Evolutionary conservation across 2,888 invertebrate species (phyloP), one percentile per base, ranked within the genome.

Genomic region (Phaedon cochleariae): DNA sequence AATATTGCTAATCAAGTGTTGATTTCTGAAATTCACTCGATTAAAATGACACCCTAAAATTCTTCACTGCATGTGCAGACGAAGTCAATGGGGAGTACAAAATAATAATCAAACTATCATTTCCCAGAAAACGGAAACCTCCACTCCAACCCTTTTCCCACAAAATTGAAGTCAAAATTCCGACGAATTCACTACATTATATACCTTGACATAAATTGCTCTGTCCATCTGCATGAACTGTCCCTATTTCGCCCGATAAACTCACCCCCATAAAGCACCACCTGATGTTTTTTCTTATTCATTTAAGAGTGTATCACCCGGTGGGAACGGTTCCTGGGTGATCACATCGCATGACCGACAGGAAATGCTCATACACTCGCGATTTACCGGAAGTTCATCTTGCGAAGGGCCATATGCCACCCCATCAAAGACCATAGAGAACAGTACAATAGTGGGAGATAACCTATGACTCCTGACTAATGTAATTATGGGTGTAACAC

Each of bases 271-370:
- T 70, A 70, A 54, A 34, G 62, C 73, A 74, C 71, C 73, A 73
- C 76, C 72, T 77, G 78, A 78, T 77, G 65, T 64, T 67, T 71
- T 61, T 66, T 73, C 78, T 79, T 78, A 78, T 75, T 78, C 75
- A 77, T 76, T n/a, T 78, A 78, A 75, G 77, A 75, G 78, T 75
- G 76, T 76, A 76, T 76, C 77, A 78, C 49, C n/a, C 65, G 59
- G 62, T 66, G 78, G 73, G 72, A 70, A 64, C 53, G 71, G 68
- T 75, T 77, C 74, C 76, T 75, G 74, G 75, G 78, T 80, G 79
- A 73, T 76, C 80, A 77, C 71, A 74, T 81, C 77, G 81, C 82
- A 80, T 82, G 81, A 82, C 82, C 75, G 73, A 77, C 79, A 77
- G 81, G 82, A 82, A 82, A 79, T 79, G 74, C 76, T 75, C 76